Percentiles rank a stretch among this genome's conserved stretches.
These are phyloP conservation scores for Oreonectes daqikongensis DNA, from an alignment of 2,797 vertebrate genomes.

Conservation along the genomic window DNA sequence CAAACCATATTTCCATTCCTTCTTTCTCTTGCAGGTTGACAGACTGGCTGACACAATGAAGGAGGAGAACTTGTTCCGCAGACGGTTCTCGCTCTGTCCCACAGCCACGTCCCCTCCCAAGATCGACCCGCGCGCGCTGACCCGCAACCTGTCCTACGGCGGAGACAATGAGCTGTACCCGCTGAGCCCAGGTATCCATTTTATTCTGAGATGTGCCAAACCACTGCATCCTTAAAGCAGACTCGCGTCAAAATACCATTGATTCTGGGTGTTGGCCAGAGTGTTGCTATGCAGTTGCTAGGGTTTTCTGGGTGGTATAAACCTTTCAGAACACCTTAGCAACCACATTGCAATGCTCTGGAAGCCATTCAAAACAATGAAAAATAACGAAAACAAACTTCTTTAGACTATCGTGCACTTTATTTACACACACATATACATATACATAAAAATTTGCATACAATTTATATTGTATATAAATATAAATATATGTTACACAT, in stretches of 20 bases:
- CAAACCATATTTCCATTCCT: background rate
- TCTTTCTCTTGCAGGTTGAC: slow-evolving; percentile 72
- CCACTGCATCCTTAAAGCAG: background rate
- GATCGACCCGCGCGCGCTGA: slow-evolving; percentile 83
- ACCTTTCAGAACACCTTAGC: background rate
- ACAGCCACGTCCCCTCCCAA: slow-evolving; percentile 87
- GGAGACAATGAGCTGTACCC: slow-evolving; percentile 85
- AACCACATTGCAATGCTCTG: background rate
- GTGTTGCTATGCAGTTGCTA: background rate
- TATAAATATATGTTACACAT: too few relatives aligned
- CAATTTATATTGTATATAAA: too few relatives aligned
- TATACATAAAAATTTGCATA: too few relatives aligned
- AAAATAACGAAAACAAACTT: too few relatives aligned
- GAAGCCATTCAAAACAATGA: background rate
- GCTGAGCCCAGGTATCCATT: slow-evolving; percentile 83
- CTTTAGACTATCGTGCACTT: too few relatives aligned
- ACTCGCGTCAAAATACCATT: background rate
- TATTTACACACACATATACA: too few relatives aligned
- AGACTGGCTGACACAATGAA: slow-evolving; percentile 87
- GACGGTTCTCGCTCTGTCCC: slow-evolving; percentile 90
- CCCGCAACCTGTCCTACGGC: slow-evolving; percentile 87
- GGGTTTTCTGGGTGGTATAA: background rate
- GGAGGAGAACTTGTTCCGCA: slow-evolving; percentile 91
- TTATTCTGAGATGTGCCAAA: slow-evolving; percentile 25
- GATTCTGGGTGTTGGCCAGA: background rate